Percentiles rank a stretch among this genome's conserved stretches.
These are phyloP conservation scores for Aspidiotus rigidus DNA, from an alignment of 2,888 invertebrate species.

Conservation along the genomic window DNA sequence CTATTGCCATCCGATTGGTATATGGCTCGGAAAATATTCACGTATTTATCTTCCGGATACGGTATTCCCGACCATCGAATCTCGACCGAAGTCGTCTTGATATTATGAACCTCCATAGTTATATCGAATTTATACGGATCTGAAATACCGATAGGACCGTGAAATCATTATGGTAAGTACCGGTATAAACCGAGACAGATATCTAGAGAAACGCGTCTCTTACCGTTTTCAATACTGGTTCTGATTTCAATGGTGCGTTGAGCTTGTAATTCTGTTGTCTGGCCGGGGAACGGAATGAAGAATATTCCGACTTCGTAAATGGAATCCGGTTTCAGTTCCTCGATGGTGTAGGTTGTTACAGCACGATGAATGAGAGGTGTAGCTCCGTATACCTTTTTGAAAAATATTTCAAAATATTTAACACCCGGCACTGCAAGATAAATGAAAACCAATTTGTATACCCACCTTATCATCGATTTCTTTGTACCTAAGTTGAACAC, in stretches of 20 bases:
- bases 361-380: conserved; percentile 77
- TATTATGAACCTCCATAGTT: conserved; percentile 61
- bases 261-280: conserved; percentile 67
- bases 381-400: conserved; percentile 65
- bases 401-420: neutral
- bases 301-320: conserved; percentile 75
- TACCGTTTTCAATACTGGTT: conserved; percentile 60
- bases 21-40: conserved; percentile 78
- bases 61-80: conserved; percentile 77
- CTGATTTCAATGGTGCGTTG: conserved; percentile 59
- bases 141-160: conserved; percentile 39
- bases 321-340: conserved; percentile 65
- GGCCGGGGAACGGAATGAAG: conserved; percentile 71
- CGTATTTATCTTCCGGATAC: conserved; percentile 79
- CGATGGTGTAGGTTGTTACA: conserved; percentile 65
- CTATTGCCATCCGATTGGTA: conserved; percentile 66
- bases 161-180: too few relatives aligned
- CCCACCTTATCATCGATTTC: conserved; percentile 61
- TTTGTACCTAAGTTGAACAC: conserved; percentile 76
- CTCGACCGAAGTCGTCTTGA: conserved; percentile 68
- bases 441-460: too few relatives aligned
- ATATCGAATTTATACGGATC: conserved; percentile 79
- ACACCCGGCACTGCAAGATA: too few relatives aligned
- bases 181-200: too few relatives aligned
- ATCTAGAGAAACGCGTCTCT: conserved; percentile 37